These are phyloP conservation scores for Sebastes kiyomatsui DNA, from an alignment of 2,797 vertebrate genomes.

Conservation along the genomic window DNA sequence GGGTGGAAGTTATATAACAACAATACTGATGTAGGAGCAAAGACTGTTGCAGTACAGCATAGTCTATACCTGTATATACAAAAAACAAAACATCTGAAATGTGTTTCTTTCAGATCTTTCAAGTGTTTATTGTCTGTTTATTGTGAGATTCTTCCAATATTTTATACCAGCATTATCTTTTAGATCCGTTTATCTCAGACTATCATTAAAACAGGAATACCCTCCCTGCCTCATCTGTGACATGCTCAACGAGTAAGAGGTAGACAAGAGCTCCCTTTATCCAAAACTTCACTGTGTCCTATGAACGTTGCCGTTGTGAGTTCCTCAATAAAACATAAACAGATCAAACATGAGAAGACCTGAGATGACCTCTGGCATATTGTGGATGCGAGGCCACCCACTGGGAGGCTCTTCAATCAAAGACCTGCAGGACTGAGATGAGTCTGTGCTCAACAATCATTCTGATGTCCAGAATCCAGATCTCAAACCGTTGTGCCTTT, in stretches of 20 bases:
- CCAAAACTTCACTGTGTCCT: not conserved
- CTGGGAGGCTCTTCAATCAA: conserved; percentile 37
- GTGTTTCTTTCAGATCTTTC: not conserved
- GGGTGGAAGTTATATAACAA: not conserved
- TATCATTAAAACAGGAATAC: not conserved
- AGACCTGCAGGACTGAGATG: conserved; percentile 19
- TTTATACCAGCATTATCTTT: not conserved
- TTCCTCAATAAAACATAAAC: conserved; percentile 64
- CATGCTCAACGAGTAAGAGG: not conserved
- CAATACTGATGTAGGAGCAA: not conserved
- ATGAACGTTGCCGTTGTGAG: conserved; percentile 12
- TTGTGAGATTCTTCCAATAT: not conserved
- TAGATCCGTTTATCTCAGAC: not conserved
- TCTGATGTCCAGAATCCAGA: conserved; percentile 34
- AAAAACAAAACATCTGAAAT: not conserved
- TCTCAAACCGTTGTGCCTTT: not conserved
- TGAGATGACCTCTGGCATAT: conserved; percentile 41
- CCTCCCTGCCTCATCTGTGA: not conserved
- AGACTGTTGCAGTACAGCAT: not conserved
- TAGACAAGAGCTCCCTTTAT: conserved; percentile 10
- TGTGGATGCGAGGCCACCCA: conserved; percentile 43
- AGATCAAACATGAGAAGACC: conserved; percentile 33
- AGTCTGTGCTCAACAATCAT: conserved; percentile 25
- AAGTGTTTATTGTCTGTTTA: not conserved
- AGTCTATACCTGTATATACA: too few species aligned